phyloP scores from a whole-genome alignment of 2,888 invertebrate genomes.

The Subacronicta megacephala region DNA sequence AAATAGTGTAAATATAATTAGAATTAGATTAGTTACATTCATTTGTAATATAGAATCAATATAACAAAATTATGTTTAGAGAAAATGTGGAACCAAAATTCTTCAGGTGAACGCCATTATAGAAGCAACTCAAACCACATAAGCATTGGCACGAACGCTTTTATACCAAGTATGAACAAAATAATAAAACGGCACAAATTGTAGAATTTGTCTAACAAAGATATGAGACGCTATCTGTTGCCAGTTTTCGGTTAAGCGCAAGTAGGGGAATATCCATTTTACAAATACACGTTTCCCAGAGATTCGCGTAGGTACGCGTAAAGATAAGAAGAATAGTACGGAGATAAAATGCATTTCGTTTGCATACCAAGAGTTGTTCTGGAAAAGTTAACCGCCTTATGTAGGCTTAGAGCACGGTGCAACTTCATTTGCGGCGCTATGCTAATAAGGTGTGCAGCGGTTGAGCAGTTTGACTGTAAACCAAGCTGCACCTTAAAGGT shows the following conservation, averaged over 20 bases:
- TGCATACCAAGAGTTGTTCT: conserved; percentile 53
- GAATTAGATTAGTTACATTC: too few relatives aligned
- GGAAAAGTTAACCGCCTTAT: conserved; percentile 58
- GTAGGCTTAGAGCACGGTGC: conserved; percentile 64
- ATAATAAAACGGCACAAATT: conserved; percentile 5
- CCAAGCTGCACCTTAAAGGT: conserved; percentile 77
- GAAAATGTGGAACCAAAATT: too few relatives aligned
- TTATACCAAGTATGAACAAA: too few relatives aligned
- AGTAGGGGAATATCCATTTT: conserved; percentile 23
- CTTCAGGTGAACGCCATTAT: too few relatives aligned
- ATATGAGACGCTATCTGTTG: conserved; percentile 18
- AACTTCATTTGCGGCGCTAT: conserved; percentile 83
- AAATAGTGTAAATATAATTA: too few relatives aligned
- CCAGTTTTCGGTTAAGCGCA: conserved; percentile 12
- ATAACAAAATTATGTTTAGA: too few relatives aligned
- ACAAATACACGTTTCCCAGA: conserved; percentile 24
- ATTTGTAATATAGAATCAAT: too few relatives aligned
- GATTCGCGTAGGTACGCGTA: conserved; percentile 25
- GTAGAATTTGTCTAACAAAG: conserved; percentile 1
- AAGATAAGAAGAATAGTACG: conserved; percentile 45
- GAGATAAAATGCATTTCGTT: conserved; percentile 55
- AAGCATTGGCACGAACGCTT: too few relatives aligned
- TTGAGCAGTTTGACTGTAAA: conserved; percentile 72
- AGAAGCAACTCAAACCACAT: too few relatives aligned
- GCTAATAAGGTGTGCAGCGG: conserved; percentile 79